Evolutionary conservation across 2,888 invertebrate species (phyloP).

Genomic region (Volucella inanis): DNA sequence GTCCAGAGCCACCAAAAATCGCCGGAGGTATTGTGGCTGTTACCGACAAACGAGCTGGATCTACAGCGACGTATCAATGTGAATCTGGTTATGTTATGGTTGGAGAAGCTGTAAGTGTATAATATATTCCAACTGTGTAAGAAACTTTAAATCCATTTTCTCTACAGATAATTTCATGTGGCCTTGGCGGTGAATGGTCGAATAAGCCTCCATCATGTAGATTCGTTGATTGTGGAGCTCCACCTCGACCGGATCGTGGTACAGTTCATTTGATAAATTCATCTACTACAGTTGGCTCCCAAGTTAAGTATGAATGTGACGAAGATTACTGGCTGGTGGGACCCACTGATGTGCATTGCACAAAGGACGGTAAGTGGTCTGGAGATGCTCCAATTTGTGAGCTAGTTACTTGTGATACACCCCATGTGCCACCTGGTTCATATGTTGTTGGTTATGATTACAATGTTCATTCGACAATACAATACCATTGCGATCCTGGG

Average conservation of each 20-base stretch:
- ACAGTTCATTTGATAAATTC: conserved; percentile 89
- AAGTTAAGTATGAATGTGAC: conserved; percentile 91
- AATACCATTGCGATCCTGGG: conserved; percentile 94
- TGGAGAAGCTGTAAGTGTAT: conserved; percentile 88
- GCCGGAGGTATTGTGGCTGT: conserved; percentile 89
- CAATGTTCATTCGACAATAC: conserved; percentile 93
- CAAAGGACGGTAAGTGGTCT: conserved; percentile 93
- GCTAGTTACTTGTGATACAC: conserved; percentile 93
- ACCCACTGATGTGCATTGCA: conserved; percentile 88
- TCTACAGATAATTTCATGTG: conserved; percentile 89
- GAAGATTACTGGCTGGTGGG: conserved; percentile 93
- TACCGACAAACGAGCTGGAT: conserved; percentile 90
- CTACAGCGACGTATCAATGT: conserved; percentile 91
- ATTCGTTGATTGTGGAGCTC: conserved; percentile 93
- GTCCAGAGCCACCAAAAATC: conserved; percentile 91
- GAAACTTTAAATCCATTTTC: conserved; percentile 6
- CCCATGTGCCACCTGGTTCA: conserved; percentile 92
- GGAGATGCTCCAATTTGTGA: conserved; percentile 93
- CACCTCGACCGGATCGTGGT: conserved; percentile 91
- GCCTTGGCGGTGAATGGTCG: conserved; percentile 93
- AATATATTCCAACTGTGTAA: neutral
- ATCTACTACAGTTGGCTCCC: conserved; percentile 91
- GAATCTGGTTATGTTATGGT: conserved; percentile 92
- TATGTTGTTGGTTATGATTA: conserved; percentile 95
- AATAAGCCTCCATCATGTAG: conserved; percentile 91